Conservation (phyloP, 2,888 invertebrate species). For the Atherix ibis region DNA sequence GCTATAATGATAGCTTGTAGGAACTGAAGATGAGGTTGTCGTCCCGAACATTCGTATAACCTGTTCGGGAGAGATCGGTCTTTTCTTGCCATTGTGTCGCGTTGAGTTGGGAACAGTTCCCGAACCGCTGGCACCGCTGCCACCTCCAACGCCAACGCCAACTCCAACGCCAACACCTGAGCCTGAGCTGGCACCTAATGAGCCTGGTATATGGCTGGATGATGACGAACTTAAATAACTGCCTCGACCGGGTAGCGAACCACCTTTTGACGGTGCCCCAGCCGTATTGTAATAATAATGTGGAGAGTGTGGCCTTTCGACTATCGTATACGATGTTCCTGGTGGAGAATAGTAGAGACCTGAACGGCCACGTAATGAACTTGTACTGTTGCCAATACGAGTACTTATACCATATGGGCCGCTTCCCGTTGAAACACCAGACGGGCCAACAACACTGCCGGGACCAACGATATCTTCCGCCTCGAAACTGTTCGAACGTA, state of each 20-base stretch:
- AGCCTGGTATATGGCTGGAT: conserved; percentile 37
- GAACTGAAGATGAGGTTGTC: conserved; percentile 36
- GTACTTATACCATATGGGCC: conserved; percentile 22
- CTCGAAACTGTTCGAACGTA: conserved; percentile 31
- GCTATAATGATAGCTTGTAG: conserved; percentile 33
- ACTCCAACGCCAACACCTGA: conserved; percentile 6
- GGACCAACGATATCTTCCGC: conserved; percentile 27
- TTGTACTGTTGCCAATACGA: conserved; percentile 32
- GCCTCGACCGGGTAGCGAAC: conserved; percentile 34
- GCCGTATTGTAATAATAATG: conserved; percentile 39
- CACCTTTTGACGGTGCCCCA: conserved; percentile 30
- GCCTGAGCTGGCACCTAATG: conserved; percentile 25
- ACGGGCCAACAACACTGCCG: conserved; percentile 20
- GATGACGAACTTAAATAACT: conserved; percentile 48
- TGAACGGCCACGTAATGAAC: conserved; percentile 41
- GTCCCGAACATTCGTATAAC: conserved; percentile 49
- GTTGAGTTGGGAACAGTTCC: conserved; percentile 26
- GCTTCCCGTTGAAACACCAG: conserved; percentile 17
- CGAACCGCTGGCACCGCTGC: conserved; percentile 11
- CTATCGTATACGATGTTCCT: conserved; percentile 76
- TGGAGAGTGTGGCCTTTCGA: conserved; percentile 59
- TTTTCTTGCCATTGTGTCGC: conserved; percentile 48
- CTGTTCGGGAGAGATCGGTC: conserved; percentile 75
- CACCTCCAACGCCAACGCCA: conserved; percentile 8
- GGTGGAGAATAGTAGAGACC: conserved; percentile 75